phyloP scores from a whole-genome alignment of 2,888 invertebrate genomes.

The Dolichopus griseipennis region DNA sequence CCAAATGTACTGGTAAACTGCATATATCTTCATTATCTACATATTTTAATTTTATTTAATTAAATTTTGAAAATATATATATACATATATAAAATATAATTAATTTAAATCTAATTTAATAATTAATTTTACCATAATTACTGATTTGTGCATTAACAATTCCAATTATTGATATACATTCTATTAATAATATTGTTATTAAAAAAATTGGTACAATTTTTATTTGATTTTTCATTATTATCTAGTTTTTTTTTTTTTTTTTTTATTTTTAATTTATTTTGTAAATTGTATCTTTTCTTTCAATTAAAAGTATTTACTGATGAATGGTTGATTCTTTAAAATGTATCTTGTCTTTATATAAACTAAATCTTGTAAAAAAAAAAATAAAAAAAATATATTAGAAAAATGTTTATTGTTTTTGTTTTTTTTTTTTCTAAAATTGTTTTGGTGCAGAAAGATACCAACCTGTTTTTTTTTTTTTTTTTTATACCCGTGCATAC shows the following conservation, averaged over 20 bases:
- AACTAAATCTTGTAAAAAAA: background rate
- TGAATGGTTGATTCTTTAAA: background rate
- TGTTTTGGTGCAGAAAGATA: too few species aligned
- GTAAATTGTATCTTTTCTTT: background rate
- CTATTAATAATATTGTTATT: background rate
- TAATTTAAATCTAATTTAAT: background rate
- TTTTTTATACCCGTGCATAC: too few species aligned
- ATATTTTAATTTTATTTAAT: too few species aligned
- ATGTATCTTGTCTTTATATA: background rate
- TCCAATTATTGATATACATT: background rate
- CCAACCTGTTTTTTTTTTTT: too few species aligned
- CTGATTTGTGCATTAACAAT: background rate
- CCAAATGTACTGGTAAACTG: conserved; percentile 55
- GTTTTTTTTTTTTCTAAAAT: too few species aligned
- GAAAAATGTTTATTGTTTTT: too few species aligned
- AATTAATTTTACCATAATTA: background rate
- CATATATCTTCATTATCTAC: conserved; percentile 49
- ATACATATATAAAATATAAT: background rate
- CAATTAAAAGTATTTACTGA: too few species aligned
- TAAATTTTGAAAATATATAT: background rate
- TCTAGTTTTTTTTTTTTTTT: too few species aligned
- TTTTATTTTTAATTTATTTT: background rate
- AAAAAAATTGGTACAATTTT: background rate
- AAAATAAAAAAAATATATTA: too few species aligned
- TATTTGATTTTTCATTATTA: conserved; percentile 1